These are phyloP conservation scores for Polyploca ridens DNA, from an alignment of 2,888 invertebrate species.

Conservation along the genomic window DNA sequence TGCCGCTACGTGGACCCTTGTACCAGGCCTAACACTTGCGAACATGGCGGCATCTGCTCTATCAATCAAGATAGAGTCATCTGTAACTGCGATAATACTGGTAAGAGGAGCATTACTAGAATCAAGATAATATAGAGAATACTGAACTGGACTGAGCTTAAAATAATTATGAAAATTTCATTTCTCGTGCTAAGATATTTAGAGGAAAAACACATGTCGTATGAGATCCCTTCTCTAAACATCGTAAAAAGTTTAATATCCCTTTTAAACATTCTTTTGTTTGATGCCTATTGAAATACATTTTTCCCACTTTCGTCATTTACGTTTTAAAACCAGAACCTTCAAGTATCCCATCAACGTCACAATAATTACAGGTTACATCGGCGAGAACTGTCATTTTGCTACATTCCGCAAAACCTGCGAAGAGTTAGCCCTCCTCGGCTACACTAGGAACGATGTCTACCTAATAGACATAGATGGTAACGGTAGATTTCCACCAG, in stretches of 20 bases:
- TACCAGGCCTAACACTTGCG: slow-evolving; percentile 94
- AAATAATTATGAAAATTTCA: too few species aligned
- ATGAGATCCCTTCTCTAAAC: too few species aligned
- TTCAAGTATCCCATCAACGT: not conserved
- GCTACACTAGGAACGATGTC: slow-evolving; percentile 95
- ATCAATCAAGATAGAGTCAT: slow-evolving; percentile 94
- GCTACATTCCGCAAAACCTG: slow-evolving; percentile 96
- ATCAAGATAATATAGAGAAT: not conserved
- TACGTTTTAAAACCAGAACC: not conserved
- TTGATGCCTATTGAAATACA: too few species aligned
- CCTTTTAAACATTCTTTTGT: too few species aligned
- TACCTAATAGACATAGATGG: slow-evolving; percentile 97
- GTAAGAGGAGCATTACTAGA: slow-evolving; percentile 41
- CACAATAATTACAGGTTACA: slow-evolving; percentile 85
- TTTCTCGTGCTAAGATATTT: too few species aligned
- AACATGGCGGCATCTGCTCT: slow-evolving; percentile 96
- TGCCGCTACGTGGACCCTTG: slow-evolving; percentile 96
- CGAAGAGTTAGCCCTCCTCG: slow-evolving; percentile 94
- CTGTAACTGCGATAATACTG: slow-evolving; percentile 95
- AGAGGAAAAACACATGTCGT: too few species aligned
- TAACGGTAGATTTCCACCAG: slow-evolving; percentile 95
- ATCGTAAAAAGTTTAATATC: too few species aligned
- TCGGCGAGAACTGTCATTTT: slow-evolving; percentile 97
- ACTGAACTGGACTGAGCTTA: too few species aligned
- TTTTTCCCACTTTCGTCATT: not conserved